Base-by-base conservation (phyloP, 1,140 invertebrate species). In the Drosophila nannoptera region DNA sequence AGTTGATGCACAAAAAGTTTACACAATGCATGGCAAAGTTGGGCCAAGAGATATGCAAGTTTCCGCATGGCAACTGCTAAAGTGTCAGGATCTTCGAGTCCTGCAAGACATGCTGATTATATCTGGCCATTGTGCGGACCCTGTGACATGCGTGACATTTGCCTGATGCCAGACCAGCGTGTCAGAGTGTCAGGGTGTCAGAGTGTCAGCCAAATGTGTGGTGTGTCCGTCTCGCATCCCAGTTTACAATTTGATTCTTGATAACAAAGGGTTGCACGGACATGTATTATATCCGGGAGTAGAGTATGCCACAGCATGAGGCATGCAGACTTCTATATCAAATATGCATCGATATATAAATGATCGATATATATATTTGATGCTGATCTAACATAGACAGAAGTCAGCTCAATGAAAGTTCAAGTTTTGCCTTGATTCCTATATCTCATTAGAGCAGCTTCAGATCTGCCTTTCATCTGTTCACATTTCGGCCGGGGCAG, bases 1-100 rank as follows among this genome's bases (percentile, higher is more conserved):
- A 84, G 77, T 81, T 86, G 63, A 81, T 74, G 56, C 46, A 48
- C 54, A 67, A 77, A 81, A 78, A 86, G 66, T 86, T 84, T 77
- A 52, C 58, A 77, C 77, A 86, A 81, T 81, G 81, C 69, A 70
- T 69, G 50, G 8, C 31, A 75, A 77, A 84, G 58, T 73, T 84
- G 65, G 65, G 43, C 42, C 70, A 49, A 42, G 4, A 68, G 80
- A 86, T 78, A 86, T 55, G 60, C 73, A 84, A 86, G 43, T 73
- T 69, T 68, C 12, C 12, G 16, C 60, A 49, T 43, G 50, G 45
- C 69, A 48, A 65, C 62, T 65, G n/a, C 31, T 38, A 7, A 68
- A 69, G 65, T 63, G 76, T 68, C 73, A 63, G 40, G 38, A 22
- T 38, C 11, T 48, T 22, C 46, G 50, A 67, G 29, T 56, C 7